Conservation (phyloP, 2,888 invertebrate species). For the Lingula anatina region DNA sequence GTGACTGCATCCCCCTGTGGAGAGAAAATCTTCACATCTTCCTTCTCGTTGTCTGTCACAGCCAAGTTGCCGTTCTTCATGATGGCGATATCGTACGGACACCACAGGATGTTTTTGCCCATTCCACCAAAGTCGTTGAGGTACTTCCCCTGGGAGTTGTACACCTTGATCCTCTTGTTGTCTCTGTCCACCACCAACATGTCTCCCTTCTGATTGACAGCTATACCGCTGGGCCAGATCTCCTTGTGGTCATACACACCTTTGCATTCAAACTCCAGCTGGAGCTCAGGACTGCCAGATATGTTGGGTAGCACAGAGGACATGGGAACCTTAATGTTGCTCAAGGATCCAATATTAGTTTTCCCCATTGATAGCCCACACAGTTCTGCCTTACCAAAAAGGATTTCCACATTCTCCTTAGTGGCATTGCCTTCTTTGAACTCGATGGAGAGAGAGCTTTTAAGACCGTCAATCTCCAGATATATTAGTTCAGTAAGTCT, state of each 20-base stretch:
- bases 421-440: slow-evolving; percentile 24
- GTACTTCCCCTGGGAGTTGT: slow-evolving; percentile 22
- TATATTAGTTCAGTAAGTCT: slow-evolving; percentile 27
- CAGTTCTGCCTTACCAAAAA: slow-evolving; percentile 28
- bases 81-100: slow-evolving; percentile 40
- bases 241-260: slow-evolving; percentile 26
- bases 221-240: slow-evolving; percentile 41
- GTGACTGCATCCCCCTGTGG: slow-evolving; percentile 21
- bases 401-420: slow-evolving; percentile 18
- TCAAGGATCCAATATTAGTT: slow-evolving; percentile 13
- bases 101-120: slow-evolving; percentile 22
- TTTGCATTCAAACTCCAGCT: slow-evolving; percentile 21
- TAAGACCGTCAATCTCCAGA: slow-evolving; percentile 25
- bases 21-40: slow-evolving; percentile 34
- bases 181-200: slow-evolving; percentile 38
- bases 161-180: slow-evolving; percentile 40
- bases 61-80: slow-evolving; percentile 32
- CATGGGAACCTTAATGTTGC: slow-evolving; percentile 14
- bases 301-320: slow-evolving; percentile 23
- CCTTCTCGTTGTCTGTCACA: slow-evolving; percentile 38
- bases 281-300: slow-evolving; percentile 15
- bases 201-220: slow-evolving; percentile 21
- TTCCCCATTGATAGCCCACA: slow-evolving; percentile 18
- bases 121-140: slow-evolving; percentile 23
- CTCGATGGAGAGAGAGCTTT: slow-evolving; percentile 18